Evolutionary conservation across 2,797 vertebrate genomes (phyloP).

Genomic region (Anas bahamensis): DNA sequence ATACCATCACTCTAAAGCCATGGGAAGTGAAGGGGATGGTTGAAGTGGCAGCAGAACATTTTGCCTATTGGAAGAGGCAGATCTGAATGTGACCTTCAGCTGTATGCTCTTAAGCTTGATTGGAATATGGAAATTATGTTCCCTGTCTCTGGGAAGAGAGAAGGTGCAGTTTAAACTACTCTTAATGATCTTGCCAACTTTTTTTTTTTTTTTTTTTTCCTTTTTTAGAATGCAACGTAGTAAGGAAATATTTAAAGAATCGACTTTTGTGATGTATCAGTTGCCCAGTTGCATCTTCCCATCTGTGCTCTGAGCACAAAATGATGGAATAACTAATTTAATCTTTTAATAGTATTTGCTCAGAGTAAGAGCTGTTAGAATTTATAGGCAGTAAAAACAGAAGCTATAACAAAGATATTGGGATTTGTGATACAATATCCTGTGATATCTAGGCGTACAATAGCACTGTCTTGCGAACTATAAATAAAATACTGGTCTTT

Average conservation of each 20-base stretch:
- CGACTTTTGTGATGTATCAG: not conserved
- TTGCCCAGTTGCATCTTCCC: not conserved
- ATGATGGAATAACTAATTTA: constrained; percentile 7
- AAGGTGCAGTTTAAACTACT: not conserved
- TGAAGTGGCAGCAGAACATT: constrained; percentile 26
- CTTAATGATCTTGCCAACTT: not conserved
- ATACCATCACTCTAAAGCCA: not conserved
- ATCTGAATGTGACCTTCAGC: constrained; percentile 54
- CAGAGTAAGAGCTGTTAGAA: not conserved
- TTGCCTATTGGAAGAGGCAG: not conserved
- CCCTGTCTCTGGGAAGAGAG: not conserved
- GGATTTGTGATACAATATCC: not conserved
- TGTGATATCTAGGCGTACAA: not conserved
- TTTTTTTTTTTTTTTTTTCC: not conserved
- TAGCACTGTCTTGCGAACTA: not conserved
- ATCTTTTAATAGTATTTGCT: not conserved
- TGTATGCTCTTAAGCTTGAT: constrained; percentile 62
- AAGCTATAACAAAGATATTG: not conserved
- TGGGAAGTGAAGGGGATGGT: not conserved
- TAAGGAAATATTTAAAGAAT: constrained; percentile 2
- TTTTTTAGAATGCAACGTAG: not conserved
- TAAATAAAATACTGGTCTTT: not conserved
- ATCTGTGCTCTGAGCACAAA: not conserved
- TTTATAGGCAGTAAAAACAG: not conserved
- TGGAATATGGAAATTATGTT: constrained; percentile 49